Evolutionary conservation across 1,140 invertebrate genomes (phyloP), one percentile per base, ranked within the genome.

Genomic region (Homarus americanus): DNA sequence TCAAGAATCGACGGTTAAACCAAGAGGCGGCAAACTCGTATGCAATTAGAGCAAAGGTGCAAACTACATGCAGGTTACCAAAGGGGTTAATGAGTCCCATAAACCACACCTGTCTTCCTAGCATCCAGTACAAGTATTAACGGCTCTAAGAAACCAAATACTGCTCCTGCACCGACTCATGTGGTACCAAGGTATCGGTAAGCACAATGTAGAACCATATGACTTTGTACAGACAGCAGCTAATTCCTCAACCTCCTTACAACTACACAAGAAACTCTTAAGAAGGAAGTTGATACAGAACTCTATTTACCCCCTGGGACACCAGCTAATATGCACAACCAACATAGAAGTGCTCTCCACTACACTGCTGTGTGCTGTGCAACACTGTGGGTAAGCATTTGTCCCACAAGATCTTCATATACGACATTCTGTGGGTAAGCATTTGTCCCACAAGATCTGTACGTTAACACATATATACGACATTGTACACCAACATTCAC

Each of bases 401-500:
- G 40, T 20, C 40, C 76, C 76, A 49, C 76, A 79, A 44, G 44
- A 79, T 44, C 24, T 79, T 40, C 49, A 49, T 79, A 85, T 34
- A 75, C 82, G 73, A 72, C 38, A 84, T 15, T 84, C 32, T 36
- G 38, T 75, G 32, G 32, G 34, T 38, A 38, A 75, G 24, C 28
- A 75, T 17, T n/a, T 32, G 40, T 20, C 40, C 76, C 76, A 49
- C 76, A 79, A 44, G 44, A 79, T 44, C 24, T 79, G 76, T 79
- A 49, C 3, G 36, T 79, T 32, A 44, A 79, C 76, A 78, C 75
- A 49, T 79, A 49, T 79, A 85, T 34, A 75, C 82, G 73, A 72
- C 38, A 84, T 15, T 84, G 41, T 36, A 85, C 40, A 53, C 66
- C 41, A 75, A 75, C 83, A 85, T 53, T 53, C 83, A 85, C 83